Base-by-base conservation (phyloP, 2,797 vertebrate species). In the Myotis myotis region DNA sequence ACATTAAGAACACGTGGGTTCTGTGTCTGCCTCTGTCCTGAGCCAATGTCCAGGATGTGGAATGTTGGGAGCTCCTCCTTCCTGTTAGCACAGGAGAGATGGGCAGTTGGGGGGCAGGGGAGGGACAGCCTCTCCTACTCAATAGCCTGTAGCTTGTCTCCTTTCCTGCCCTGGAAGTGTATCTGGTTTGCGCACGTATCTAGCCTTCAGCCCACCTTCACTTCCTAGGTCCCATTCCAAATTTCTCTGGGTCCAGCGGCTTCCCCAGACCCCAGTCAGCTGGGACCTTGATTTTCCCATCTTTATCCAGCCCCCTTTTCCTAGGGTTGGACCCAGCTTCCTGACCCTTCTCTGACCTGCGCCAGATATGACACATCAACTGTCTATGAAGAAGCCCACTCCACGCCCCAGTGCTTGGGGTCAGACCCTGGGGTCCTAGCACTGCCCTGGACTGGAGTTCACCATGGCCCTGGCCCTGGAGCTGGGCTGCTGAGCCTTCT, bases 1-100 rank as follows among this genome's bases (percentile, higher is more conserved):
- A 38, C n/a, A 2, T 16, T 10, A 82, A 82, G 22, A 91, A 22
- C 11, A 3, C 0, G 0, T 3, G 8, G 2, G 1, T n/a, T 75
- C 75, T 78, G 25, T 20, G 60, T 66, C 20, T 10, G 8, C 44
- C 11, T 79, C 74, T 8, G 5, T 23, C 15, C n/a, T 6, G 17
- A 87, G 70, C 23, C 60, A 47, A 10, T 10, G 44, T 55, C 36
- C 36, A 68, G 47, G 85, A 49, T 30, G 53, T 2, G 4, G 74
- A 33, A 6, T 15, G 41, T 17, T 1, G 5, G 68, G 41, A 92
- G 13, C 44, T 49, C 19, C 3, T 17, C 33, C 19, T 36, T 30
- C 2, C 47, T 9, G 0, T 36, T 23, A 38, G 51, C 17, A 4
- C 30, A 47, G 62, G 30, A 60, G 10, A 78, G 23, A 1, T 47